Conservation (phyloP, 1,140 invertebrate genomes). For the Eupristina koningsbergeri region DNA sequence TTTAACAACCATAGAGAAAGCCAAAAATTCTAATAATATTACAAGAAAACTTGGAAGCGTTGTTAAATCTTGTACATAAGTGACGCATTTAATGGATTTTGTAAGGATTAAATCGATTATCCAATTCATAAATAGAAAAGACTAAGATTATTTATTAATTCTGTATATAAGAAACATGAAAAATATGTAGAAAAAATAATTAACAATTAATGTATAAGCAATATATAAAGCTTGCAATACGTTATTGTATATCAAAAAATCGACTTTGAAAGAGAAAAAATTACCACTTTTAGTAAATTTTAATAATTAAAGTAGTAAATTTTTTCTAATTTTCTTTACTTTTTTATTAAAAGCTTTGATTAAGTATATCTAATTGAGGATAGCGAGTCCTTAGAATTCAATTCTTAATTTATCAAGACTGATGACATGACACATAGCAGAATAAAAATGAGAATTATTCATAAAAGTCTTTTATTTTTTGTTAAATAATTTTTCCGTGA, state of each 20-base stretch:
- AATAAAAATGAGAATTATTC: slow-evolving; percentile 8
- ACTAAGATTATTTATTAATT: slow-evolving; percentile 49
- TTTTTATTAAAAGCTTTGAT: slow-evolving; percentile 35
- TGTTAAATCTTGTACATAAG: slow-evolving; percentile 46
- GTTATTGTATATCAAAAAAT: slow-evolving; percentile 37
- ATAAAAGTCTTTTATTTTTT: slow-evolving; percentile 21
- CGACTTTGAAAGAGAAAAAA: slow-evolving; percentile 24
- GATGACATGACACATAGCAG: slow-evolving; percentile 56
- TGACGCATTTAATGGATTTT: slow-evolving; percentile 37
- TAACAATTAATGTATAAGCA: slow-evolving; percentile 43
- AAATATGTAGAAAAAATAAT: slow-evolving; percentile 36
- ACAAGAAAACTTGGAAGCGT: slow-evolving; percentile 29
- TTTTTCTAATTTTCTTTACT: slow-evolving; percentile 39
- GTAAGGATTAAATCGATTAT: slow-evolving; percentile 30
- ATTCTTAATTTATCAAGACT: slow-evolving; percentile 59
- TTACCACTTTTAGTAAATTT: slow-evolving; percentile 15
- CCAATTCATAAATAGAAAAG: neutral
- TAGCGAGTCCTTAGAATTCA: slow-evolving; percentile 9
- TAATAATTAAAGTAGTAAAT: slow-evolving; percentile 28
- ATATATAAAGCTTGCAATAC: slow-evolving; percentile 37
- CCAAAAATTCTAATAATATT: slow-evolving; percentile 42
- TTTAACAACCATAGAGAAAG: slow-evolving; percentile 37
- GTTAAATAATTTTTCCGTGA: neutral
- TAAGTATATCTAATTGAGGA: slow-evolving; percentile 6
- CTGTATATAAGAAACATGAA: slow-evolving; percentile 51